phyloP scores from a whole-genome alignment of 2,888 invertebrate species.

The Yponomeuta malinellus region DNA sequence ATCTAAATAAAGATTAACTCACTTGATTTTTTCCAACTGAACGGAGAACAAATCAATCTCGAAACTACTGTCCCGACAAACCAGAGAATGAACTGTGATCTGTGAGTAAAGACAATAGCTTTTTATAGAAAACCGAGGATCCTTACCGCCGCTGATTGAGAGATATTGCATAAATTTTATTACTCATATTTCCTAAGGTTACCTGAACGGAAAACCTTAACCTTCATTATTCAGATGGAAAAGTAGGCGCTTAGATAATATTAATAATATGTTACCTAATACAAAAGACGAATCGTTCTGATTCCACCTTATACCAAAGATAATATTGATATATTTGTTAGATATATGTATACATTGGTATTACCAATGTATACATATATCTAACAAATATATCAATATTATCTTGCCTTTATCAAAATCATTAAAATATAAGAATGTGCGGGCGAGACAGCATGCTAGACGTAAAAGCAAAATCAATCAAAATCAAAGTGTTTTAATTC shows the following conservation, averaged over 20 bases:
- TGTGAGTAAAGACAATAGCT: not conserved
- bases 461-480: too few relatives aligned
- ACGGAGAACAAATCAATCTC: not conserved
- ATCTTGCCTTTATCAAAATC: too few relatives aligned
- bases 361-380: too few relatives aligned
- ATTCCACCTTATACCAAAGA: too few relatives aligned
- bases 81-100: not conserved
- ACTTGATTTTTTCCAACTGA: not conserved
- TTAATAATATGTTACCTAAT: not conserved
- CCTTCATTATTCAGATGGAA: not conserved
- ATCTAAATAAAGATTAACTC: not conserved
- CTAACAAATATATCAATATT: too few relatives aligned
- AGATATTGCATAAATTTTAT: not conserved
- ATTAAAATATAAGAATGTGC: too few relatives aligned
- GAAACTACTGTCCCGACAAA: not conserved
- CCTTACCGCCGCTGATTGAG: not conserved
- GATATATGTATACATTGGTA: too few relatives aligned
- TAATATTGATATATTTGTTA: too few relatives aligned
- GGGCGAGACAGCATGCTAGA: too few relatives aligned
- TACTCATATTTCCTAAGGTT: not conserved
- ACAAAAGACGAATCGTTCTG: too few relatives aligned
- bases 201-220: not conserved
- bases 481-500: too few relatives aligned
- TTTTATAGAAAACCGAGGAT: slow-evolving; percentile 1
- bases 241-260: not conserved